Conservation (phyloP, 2,797 vertebrate species). For the Oryzias dopingdopingensis region DNA sequence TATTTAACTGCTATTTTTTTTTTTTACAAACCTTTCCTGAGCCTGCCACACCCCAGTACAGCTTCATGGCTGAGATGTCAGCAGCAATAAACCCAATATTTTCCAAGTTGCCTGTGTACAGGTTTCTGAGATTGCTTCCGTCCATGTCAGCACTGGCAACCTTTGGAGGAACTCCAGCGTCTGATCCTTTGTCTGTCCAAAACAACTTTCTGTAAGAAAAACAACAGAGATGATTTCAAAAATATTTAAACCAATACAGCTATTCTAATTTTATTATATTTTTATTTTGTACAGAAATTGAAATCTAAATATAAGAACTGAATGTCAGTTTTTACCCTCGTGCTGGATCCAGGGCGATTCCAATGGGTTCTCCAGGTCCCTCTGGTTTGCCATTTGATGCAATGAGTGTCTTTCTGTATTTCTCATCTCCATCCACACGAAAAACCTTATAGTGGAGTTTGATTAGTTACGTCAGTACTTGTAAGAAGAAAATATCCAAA, state of each 20-base stretch:
- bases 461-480: background rate
- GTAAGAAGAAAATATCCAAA: too few species aligned
- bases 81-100: slow-evolving; percentile 69
- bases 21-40: slow-evolving; percentile 64
- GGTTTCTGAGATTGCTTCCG: slow-evolving; percentile 66
- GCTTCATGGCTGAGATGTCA: slow-evolving; percentile 66
- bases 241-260: background rate
- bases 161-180: slow-evolving; percentile 71
- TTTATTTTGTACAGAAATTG: background rate
- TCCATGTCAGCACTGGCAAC: slow-evolving; percentile 78
- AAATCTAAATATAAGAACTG: background rate
- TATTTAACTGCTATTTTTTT: background rate
- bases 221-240: background rate
- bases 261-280: background rate
- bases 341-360: slow-evolving; percentile 75
- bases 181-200: slow-evolving; percentile 76
- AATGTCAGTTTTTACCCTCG: slow-evolving; percentile 60
- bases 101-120: slow-evolving; percentile 64
- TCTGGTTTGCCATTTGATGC: slow-evolving; percentile 74
- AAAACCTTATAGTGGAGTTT: slow-evolving; percentile 61
- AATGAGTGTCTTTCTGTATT: slow-evolving; percentile 74
- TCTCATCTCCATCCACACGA: slow-evolving; percentile 73
- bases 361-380: slow-evolving; percentile 65
- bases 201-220: slow-evolving; percentile 66
- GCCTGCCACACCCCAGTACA: slow-evolving; percentile 74